Evolutionary conservation across 2,797 vertebrate genomes (phyloP).

Genomic region (Halcyon badia): DNA sequence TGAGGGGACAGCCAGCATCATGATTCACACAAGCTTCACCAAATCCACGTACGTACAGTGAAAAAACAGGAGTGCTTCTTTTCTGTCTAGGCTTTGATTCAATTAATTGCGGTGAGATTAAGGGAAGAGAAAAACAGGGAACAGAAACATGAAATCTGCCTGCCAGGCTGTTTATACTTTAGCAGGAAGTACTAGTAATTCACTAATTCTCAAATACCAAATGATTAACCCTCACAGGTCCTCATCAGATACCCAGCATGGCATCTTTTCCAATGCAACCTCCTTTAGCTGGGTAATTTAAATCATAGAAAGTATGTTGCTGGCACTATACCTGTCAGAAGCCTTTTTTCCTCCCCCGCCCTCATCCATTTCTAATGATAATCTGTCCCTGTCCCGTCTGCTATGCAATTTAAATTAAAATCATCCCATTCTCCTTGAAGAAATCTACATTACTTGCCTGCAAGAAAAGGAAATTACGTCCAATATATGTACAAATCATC

Average conservation of each 20-base stretch:
- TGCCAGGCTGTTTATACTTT: slow-evolving; percentile 7
- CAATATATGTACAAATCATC: neutral
- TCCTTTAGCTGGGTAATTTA: neutral
- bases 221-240: neutral
- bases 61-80: neutral
- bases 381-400: neutral
- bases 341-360: neutral
- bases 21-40: neutral
- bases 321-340: neutral
- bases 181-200: slow-evolving; percentile 20
- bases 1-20: neutral
- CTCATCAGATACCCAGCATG: neutral
- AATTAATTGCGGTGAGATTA: slow-evolving; percentile 9
- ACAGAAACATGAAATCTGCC: slow-evolving; percentile 14
- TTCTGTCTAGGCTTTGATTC: neutral
- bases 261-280: neutral
- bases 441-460: neutral
- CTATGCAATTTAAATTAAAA: slow-evolving; percentile 38
- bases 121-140: neutral
- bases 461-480: neutral
- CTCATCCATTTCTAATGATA: neutral
- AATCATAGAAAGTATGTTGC: neutral
- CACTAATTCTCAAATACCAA: neutral
- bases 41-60: neutral
- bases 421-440: neutral